These are phyloP conservation scores for Smutsia temminckii DNA, from an alignment of 2,797 vertebrate species.

Conservation along the genomic window DNA sequence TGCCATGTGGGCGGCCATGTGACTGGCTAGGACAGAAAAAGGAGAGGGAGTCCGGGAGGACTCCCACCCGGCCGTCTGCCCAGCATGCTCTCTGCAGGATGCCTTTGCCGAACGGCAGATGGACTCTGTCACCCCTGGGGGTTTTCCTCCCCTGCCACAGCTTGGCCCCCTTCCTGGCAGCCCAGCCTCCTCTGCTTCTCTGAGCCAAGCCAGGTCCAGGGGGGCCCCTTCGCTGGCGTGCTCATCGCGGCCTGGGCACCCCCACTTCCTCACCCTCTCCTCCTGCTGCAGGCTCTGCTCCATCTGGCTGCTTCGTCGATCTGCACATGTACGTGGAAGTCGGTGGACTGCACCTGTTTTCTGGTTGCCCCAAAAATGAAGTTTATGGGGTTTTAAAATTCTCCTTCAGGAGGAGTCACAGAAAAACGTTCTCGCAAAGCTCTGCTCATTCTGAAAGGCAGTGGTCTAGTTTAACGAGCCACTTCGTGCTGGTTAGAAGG, in stretches of 20 bases:
- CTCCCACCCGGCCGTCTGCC: neutral
- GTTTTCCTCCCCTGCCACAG: neutral
- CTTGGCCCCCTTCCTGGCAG: neutral
- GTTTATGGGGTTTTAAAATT: neutral
- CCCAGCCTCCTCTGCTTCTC: neutral
- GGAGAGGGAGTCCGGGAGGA: neutral
- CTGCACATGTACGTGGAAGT: fast-evolving
- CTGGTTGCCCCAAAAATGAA: neutral
- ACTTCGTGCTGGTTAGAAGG: neutral
- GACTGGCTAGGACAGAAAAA: neutral
- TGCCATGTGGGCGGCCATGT: neutral
- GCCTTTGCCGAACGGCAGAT: fast-evolving
- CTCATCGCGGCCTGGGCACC: too few relatives aligned
- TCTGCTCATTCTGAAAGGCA: neutral
- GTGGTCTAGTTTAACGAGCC: neutral
- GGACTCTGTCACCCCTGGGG: fast-evolving
- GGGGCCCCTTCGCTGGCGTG: too few relatives aligned
- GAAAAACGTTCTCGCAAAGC: neutral
- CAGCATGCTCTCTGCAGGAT: neutral
- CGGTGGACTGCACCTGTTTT: neutral
- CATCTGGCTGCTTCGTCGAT: neutral
- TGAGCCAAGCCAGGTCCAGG: neutral
- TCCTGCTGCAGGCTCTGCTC: neutral
- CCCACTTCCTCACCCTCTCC: fast-evolving
- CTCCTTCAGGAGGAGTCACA: neutral